Evolutionary conservation across 2,888 invertebrate species (phyloP).

Genomic region (Sisyra nigra): DNA sequence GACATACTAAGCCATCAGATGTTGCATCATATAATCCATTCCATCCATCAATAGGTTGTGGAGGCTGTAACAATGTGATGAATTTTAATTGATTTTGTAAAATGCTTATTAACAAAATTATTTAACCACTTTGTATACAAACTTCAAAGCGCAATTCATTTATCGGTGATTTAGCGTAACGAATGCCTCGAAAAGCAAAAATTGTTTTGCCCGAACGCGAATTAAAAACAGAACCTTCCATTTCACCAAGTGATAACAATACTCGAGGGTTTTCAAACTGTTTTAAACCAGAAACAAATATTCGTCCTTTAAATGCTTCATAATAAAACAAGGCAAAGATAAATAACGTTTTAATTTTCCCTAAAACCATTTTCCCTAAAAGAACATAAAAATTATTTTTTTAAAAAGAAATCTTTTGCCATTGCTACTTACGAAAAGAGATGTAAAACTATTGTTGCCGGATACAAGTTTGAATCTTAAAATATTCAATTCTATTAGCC

Average conservation of each 20-base stretch:
- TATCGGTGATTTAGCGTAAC: slow-evolving; percentile 19
- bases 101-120: neutral
- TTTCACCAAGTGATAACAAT: neutral
- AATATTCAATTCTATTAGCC: too few species aligned
- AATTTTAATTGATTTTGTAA: too few species aligned
- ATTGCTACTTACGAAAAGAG: too few species aligned
- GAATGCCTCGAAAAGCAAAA: slow-evolving; percentile 14
- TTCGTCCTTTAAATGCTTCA: neutral
- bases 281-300: too few species aligned
- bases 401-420: too few species aligned
- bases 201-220: slow-evolving; percentile 7
- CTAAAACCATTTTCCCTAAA: too few species aligned
- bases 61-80: slow-evolving; percentile 17
- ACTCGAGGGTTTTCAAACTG: neutral
- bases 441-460: too few species aligned
- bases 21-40: slow-evolving; percentile 22
- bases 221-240: slow-evolving; percentile 1
- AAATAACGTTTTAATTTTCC: too few species aligned
- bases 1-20: slow-evolving; percentile 23
- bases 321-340: too few species aligned
- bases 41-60: slow-evolving; percentile 22
- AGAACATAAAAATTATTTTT: too few species aligned
- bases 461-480: too few species aligned
- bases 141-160: slow-evolving; percentile 25
- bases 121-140: slow-evolving; percentile 9